phyloP scores from a whole-genome alignment of 2,888 invertebrate genomes.

The Plebejus argus region DNA sequence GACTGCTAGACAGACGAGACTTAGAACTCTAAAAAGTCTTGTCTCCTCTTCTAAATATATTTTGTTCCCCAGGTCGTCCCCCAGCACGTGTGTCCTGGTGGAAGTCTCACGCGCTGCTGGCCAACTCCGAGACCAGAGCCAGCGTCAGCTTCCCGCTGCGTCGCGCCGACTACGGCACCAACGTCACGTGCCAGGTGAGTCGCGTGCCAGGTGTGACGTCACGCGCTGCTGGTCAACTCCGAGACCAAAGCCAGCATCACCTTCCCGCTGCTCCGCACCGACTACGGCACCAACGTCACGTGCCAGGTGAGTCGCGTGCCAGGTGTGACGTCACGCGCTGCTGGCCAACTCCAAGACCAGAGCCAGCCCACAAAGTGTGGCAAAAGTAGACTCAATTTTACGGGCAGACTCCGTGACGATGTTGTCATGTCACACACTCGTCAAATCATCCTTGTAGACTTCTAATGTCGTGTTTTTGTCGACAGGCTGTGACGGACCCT shows the following conservation, averaged over 20 bases:
- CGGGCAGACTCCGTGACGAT: no score
- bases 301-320: neutral
- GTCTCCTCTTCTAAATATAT: neutral
- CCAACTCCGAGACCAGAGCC: slow-evolving; percentile 79
- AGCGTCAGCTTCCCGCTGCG: slow-evolving; percentile 64
- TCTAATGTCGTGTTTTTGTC: slow-evolving; percentile 18
- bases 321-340: neutral
- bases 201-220: neutral
- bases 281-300: no score
- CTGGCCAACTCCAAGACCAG: no score
- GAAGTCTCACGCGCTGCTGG: slow-evolving; percentile 84
- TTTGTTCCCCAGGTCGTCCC: slow-evolving; percentile 75
- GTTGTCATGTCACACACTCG: no score
- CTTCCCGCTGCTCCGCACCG: slow-evolving; percentile 60
- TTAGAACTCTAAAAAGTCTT: neutral
- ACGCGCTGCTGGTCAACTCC: slow-evolving; percentile 75
- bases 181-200: slow-evolving; percentile 68
- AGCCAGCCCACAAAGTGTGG: no score
- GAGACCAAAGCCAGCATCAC: slow-evolving; percentile 67
- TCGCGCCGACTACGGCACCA: slow-evolving; percentile 65
- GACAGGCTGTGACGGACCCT: slow-evolving; percentile 86
- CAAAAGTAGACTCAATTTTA: no score
- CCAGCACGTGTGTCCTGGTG: slow-evolving; percentile 86
- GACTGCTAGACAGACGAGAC: neutral
- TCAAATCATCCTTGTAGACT: neutral